Base-by-base conservation (phyloP, 1,140 invertebrate genomes). In the Drosophila sp. region DNA sequence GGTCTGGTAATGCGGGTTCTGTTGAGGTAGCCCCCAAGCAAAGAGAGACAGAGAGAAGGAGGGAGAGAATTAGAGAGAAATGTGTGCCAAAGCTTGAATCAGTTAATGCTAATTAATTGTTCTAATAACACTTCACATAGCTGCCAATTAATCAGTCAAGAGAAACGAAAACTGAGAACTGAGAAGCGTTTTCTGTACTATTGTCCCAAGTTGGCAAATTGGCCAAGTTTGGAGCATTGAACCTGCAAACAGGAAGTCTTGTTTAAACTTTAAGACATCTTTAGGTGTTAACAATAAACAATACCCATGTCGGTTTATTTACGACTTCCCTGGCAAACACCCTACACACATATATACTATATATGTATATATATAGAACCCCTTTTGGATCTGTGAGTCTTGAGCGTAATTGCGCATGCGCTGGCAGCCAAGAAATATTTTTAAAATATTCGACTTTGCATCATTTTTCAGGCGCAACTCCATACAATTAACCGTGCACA, bases 241-340 rank as follows among this genome's bases (percentile, higher is more conserved):
- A 83, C 80, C 50, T 50, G 57, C 54, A 50, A 2, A 38, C 58
- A 54, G 78, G 45, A 62, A 59, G 76, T 65, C 66, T 78, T 59
- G 62, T 48, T 76, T 62, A 54, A 61, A 66, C 58, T 75, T 78
- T 62, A 62, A 65, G 66, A 58, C 73, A 40, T 18, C 53, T 78
- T 57, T 89, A 86, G 82, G 82, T 86, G 82, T 86, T 86, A 86
- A 87, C 81, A 81, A 86, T 87, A 86, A 86, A 87, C 78, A 78
- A 86, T 80, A 86, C 74, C 43, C 71, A 56, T 32, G 41, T 45
- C 36, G 34, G 66, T 38, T 75, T 87, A 89, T 87, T 87, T 89
- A 87, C 82, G 75, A 87, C 82, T 89, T 87, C 75, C 82, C 76
- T 29, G 43, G 43, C 63, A 50, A 41, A 34, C 7, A 9, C 9